Percentiles rank a stretch among this genome's conserved stretches.
Evolutionary conservation across 2,113 vertebrate species (phyloP).

Genomic region (Mormyrus iriodes): DNA sequence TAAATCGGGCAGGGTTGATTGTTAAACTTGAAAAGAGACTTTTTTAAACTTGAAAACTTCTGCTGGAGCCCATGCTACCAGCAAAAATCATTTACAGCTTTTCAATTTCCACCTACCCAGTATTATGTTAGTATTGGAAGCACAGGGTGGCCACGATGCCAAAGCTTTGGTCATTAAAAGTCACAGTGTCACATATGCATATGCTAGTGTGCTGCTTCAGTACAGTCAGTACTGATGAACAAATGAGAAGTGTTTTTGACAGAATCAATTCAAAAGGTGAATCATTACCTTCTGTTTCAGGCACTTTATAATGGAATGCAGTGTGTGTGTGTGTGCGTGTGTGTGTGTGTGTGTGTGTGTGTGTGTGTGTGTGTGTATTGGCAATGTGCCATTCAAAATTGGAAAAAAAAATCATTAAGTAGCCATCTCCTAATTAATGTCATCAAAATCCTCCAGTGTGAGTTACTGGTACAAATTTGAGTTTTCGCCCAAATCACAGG

Average conservation of each 20-base stretch:
- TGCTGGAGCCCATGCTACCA: neutral
- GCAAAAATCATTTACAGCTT: neutral
- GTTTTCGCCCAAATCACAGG: neutral
- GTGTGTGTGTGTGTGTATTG: neutral
- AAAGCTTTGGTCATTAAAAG: constrained; percentile 21
- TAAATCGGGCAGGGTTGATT: neutral
- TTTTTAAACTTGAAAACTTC: neutral
- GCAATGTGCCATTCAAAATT: neutral
- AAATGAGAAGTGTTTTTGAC: neutral
- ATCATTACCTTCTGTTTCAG: constrained; percentile 12
- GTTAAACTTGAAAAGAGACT: neutral
- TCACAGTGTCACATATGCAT: constrained; percentile 24
- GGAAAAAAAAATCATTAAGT: neutral
- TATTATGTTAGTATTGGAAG: neutral
- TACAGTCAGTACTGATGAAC: neutral
- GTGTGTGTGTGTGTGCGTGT: neutral
- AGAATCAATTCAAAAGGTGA: neutral
- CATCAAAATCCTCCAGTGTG: neutral
- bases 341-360: neutral
- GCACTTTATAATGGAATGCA: constrained; percentile 24
- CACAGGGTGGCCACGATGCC: neutral
- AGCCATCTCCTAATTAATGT: neutral
- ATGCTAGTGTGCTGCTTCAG: neutral
- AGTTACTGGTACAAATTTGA: neutral
- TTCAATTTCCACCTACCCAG: neutral